These are phyloP conservation scores for Actinostola sp. DNA, from an alignment of 92 coral and sea anemone genomes.

Conservation along the genomic window DNA sequence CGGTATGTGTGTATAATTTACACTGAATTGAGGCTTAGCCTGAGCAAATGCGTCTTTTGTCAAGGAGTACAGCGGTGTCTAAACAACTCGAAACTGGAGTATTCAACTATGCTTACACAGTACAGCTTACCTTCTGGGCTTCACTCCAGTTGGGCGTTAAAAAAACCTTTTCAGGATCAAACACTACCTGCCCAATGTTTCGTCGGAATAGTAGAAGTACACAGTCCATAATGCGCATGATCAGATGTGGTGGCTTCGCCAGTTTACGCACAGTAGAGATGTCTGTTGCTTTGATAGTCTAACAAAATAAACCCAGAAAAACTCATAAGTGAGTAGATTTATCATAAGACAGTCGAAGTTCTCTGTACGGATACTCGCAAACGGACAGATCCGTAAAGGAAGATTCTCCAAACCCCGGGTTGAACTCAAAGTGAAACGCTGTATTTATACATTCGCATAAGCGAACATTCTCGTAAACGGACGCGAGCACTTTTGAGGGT, in stretches of 20 bases:
- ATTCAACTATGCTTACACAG: not conserved
- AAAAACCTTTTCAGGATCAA: conserved; percentile 71
- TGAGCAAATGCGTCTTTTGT: no score
- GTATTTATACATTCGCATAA: no score
- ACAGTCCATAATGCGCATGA: conserved; percentile 97
- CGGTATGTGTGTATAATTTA: no score
- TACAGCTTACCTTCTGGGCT: conserved; percentile 73
- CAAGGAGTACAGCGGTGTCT: no score
- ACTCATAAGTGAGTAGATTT: no score
- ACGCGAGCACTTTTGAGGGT: no score
- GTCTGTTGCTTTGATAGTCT: conserved; percentile 89
- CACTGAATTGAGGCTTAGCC: no score
- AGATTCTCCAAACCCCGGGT: no score
- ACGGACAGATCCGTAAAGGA: no score
- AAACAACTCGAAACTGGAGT: not conserved
- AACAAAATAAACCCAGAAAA: not conserved
- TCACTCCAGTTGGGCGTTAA: conserved; percentile 85
- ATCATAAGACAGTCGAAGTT: not conserved
- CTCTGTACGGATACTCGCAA: no score
- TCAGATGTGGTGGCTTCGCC: conserved; percentile 94
- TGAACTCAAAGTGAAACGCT: no score
- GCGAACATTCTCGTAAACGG: no score
- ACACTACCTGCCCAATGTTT: conserved; percentile 52
- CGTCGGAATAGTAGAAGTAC: conserved; percentile 80
- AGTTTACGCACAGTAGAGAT: conserved; percentile 92